These are phyloP conservation scores for Asobara japonica DNA, from an alignment of 1,140 invertebrate genomes.

Conservation along the genomic window DNA sequence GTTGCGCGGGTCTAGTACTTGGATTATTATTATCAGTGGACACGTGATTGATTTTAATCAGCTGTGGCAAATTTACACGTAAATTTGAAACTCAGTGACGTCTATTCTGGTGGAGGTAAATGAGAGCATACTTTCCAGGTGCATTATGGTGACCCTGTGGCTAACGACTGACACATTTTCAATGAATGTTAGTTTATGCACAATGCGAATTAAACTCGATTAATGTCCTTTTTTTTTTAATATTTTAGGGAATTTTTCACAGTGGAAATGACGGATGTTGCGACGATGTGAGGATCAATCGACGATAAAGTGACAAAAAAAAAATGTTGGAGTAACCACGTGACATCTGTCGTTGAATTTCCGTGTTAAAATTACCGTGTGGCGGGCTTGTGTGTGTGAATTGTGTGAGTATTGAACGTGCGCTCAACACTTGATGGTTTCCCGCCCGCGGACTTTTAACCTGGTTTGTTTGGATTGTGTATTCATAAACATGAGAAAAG, in stretches of 20 bases:
- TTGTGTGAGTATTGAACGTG: too few species aligned
- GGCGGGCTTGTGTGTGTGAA: too few species aligned
- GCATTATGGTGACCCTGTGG: too few species aligned
- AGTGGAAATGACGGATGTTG: background rate
- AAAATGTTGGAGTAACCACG: background rate
- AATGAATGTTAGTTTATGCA: too few species aligned
- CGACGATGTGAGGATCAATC: background rate
- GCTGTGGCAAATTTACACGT: background rate
- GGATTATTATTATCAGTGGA: background rate
- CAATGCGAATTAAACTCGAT: too few species aligned
- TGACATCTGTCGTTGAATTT: background rate
- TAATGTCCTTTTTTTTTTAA: background rate
- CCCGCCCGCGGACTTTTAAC: too few species aligned
- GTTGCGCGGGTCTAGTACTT: too few species aligned
- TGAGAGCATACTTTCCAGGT: background rate
- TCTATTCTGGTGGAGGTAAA: too few species aligned
- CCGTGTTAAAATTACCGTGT: background rate
- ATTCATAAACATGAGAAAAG: too few species aligned
- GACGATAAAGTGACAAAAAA: background rate
- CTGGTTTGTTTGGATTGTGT: too few species aligned
- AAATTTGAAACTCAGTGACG: background rate
- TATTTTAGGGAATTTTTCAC: background rate
- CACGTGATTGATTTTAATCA: background rate
- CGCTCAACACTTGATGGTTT: too few species aligned
- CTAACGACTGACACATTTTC: too few species aligned